These are phyloP conservation scores for Crocuta crocuta DNA, from an alignment of 2,113 vertebrate species.

Conservation along the genomic window DNA sequence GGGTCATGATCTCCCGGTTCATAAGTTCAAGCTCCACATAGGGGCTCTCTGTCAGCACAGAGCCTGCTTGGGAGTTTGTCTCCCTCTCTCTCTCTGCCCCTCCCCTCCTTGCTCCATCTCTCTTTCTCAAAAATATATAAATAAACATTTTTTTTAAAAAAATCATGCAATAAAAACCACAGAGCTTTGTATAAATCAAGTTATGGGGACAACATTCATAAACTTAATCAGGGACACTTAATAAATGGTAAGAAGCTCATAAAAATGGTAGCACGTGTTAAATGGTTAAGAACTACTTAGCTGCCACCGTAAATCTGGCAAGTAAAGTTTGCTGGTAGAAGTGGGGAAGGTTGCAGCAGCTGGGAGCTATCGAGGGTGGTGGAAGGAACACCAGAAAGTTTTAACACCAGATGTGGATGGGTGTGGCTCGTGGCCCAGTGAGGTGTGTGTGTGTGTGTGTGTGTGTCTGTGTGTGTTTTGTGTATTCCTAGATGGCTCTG, in stretches of 20 bases:
- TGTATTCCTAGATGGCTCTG: background rate
- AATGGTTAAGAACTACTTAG: background rate
- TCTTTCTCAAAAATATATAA: too few relatives aligned
- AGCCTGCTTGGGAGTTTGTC: too few relatives aligned
- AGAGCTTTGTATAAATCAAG: background rate
- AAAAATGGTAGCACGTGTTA: background rate
- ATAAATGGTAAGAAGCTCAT: background rate
- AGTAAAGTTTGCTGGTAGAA: background rate
- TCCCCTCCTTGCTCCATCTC: too few relatives aligned
- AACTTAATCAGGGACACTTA: background rate
- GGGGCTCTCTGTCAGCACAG: too few relatives aligned
- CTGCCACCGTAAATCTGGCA: background rate
- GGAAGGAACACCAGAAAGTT: background rate
- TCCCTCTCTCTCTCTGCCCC: too few relatives aligned
- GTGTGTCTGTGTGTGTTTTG: fast-evolving
- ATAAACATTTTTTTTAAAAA: too few relatives aligned
- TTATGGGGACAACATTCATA: too few relatives aligned
- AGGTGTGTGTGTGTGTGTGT: too few relatives aligned
- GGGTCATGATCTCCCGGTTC: too few relatives aligned
- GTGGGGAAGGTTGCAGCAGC: background rate
- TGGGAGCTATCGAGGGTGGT: background rate
- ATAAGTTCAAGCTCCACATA: too few relatives aligned
- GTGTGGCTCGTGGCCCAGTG: fast-evolving
- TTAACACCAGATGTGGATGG: fast-evolving
- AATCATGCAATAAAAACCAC: background rate